Percentiles rank a stretch among this genome's conserved stretches.
These are phyloP conservation scores for Antheraea yamamai DNA, from an alignment of 2,888 invertebrate genomes.

Conservation along the genomic window DNA sequence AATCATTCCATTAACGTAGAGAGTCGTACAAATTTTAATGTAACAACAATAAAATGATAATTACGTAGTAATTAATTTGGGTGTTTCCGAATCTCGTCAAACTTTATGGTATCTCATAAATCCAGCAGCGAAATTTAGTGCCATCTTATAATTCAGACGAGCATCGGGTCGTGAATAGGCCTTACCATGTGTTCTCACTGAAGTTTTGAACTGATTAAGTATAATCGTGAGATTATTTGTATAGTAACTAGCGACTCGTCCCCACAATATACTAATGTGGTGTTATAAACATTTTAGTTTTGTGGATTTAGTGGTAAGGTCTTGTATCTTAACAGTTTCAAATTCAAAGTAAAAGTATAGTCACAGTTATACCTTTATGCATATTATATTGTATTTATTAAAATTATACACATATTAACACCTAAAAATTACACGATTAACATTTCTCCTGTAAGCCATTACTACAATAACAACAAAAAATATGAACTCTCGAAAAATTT, in stretches of 20 bases:
- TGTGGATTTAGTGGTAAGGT: no score
- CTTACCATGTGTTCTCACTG: slow-evolving; percentile 32
- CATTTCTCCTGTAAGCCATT: no score
- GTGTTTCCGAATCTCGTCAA: slow-evolving; percentile 50
- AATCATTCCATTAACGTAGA: slow-evolving; percentile 27
- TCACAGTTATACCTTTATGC: no score
- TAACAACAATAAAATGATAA: slow-evolving; percentile 51
- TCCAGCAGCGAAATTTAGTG: slow-evolving; percentile 49
- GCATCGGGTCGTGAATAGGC: slow-evolving; percentile 40
- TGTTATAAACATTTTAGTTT: no score
- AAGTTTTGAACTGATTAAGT: background rate
- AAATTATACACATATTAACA: no score
- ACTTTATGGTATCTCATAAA: slow-evolving; percentile 65
- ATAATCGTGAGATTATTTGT: background rate
- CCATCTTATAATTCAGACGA: slow-evolving; percentile 54
- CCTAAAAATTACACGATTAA: no score
- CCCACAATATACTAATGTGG: no score
- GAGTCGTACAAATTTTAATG: slow-evolving; percentile 29
- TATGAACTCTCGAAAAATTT: no score
- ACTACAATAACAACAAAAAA: no score
- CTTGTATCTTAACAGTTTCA: no score
- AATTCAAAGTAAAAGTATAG: no score
- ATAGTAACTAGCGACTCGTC: background rate
- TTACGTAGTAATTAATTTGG: slow-evolving; percentile 55
- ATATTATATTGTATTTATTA: no score